Conservation (phyloP, 2,113 vertebrate genomes). For the Symphodus melops region DNA sequence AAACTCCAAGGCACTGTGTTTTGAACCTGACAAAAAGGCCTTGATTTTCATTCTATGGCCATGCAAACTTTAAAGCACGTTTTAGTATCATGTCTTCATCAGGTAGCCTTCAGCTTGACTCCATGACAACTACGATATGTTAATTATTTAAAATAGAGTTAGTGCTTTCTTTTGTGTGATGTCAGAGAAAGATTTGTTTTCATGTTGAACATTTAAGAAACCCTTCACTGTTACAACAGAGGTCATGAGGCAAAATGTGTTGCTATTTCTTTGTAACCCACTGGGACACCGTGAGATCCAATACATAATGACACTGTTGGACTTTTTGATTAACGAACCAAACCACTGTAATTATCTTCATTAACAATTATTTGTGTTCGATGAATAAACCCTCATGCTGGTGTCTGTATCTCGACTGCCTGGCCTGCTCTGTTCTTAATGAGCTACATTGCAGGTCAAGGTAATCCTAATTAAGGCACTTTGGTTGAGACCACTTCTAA, state of each 20-base stretch:
- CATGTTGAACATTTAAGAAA: background rate
- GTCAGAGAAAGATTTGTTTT: background rate
- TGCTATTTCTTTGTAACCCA: background rate
- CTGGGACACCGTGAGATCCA: background rate
- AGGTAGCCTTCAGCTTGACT: background rate
- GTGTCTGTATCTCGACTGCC: constrained; percentile 22
- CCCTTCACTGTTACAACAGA: background rate
- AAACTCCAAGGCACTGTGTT: background rate
- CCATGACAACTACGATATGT: background rate
- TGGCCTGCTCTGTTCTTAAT: constrained; percentile 51
- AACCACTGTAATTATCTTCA: constrained; percentile 41
- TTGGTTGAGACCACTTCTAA: constrained; percentile 64
- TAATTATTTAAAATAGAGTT: background rate
- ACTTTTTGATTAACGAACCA: constrained; percentile 28
- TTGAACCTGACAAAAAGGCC: background rate
- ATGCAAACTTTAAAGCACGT: too few species aligned
- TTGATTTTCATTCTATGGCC: background rate
- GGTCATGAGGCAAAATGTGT: background rate
- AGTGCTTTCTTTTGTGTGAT: background rate
- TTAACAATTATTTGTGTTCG: constrained; percentile 45
- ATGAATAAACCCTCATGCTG: constrained; percentile 34
- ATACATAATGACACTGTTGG: constrained; percentile 16
- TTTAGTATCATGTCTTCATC: background rate
- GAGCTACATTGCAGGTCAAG: constrained; percentile 70
- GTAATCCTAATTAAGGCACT: constrained; percentile 70